These are phyloP conservation scores for Sebastolobus alascanus DNA, from an alignment of 2,797 vertebrate genomes.

Conservation along the genomic window DNA sequence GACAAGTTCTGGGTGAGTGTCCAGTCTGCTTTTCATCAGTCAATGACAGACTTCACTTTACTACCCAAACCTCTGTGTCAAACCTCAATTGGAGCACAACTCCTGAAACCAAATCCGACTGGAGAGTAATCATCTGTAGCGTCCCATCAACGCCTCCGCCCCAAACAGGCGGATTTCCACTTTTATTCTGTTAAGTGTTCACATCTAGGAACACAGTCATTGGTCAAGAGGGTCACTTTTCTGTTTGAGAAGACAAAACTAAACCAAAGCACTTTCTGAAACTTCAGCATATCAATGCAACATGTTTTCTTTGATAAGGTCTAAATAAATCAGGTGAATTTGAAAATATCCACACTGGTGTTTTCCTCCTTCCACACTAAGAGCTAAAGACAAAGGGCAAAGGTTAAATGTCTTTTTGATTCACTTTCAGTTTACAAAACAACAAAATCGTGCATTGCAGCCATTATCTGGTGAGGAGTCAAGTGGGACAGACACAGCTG, in stretches of 20 bases:
- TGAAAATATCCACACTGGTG: background rate
- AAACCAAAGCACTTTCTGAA: background rate
- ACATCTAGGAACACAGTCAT: constrained; percentile 10
- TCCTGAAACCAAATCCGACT: constrained; percentile 51
- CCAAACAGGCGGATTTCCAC: constrained; percentile 15
- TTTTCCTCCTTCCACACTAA: background rate
- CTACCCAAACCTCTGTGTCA: constrained; percentile 43
- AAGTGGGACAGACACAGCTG: background rate
- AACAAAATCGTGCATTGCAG: background rate
- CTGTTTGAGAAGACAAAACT: constrained; percentile 1
- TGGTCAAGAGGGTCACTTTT: constrained; percentile 2
- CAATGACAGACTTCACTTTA: constrained; percentile 49
- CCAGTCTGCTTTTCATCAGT: constrained; percentile 62
- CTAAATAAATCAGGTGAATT: background rate
- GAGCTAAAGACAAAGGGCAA: background rate
- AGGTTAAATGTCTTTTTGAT: background rate
- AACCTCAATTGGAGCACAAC: constrained; percentile 46
- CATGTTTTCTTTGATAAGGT: background rate
- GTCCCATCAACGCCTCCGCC: constrained; percentile 37
- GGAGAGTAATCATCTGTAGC: constrained; percentile 48
- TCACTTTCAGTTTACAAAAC: background rate
- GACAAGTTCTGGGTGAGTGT: constrained; percentile 29
- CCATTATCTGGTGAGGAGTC: background rate
- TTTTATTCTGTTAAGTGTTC: constrained; percentile 33
- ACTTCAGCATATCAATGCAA: background rate